Evolutionary conservation across 1,140 invertebrate species (phyloP), one percentile per base, ranked within the genome.

Genomic region (Dreissena rostriformis): DNA sequence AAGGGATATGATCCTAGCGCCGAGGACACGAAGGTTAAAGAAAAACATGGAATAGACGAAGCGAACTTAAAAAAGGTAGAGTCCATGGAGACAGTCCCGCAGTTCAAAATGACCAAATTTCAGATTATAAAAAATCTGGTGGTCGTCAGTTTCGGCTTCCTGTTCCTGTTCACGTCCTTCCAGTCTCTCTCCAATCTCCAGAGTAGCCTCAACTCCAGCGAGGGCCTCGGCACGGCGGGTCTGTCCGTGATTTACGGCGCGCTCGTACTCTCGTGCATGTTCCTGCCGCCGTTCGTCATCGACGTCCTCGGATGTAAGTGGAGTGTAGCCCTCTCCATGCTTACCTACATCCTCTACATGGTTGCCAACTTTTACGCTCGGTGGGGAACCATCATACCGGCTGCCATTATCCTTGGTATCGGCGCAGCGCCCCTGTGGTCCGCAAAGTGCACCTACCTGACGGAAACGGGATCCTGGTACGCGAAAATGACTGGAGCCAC

Each of bases 371-470:
- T 99, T 89, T 97, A 97, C 83, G 90, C 92, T 28, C 85, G 86
- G 39, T 94, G 92, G 93, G 97, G 97, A 90, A 98, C 97, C 1
- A 95, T 99, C 28, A 96, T 98, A n/a, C 98, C 98, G 0, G 96
- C 97, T 22, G 97, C 98, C 7, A 96, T 95, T n/a, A 87, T 98
- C 97, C 22, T 90, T 52, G 98, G 98, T 85, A 93, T 98, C 28
- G 97, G 97, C 0, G 98, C 97, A 1, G 98, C 98, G 0, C 98
- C 98, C 55, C 97, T 99, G 95, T 99, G 98, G 98, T 97, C 97
- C 0, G 97, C 98, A 6, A 98, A 99, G 93, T 98, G 98, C 71
- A 98, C 97, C 0, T 99, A 99, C 91, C 94, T 99, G 10, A 99
- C 98, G 0, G 97, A 99, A 89, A 97, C 96, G 10, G 97, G 97